phyloP scores from a whole-genome alignment of 2,113 vertebrate species.

The Spilogale gracilis region DNA sequence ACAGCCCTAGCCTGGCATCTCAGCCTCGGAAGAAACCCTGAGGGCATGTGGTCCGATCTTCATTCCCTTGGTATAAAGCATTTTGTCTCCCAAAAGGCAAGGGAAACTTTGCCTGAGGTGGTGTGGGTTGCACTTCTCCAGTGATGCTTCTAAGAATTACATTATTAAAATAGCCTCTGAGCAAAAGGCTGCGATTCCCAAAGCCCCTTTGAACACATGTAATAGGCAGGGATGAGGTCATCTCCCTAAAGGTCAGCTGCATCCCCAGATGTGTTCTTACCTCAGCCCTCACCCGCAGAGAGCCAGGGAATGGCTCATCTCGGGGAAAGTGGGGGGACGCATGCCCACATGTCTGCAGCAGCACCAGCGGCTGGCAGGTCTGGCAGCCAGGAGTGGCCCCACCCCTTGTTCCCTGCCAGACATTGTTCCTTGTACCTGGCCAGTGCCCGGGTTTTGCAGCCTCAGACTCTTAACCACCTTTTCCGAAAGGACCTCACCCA shows the following conservation, averaged over 20 bases:
- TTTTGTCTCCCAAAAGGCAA: not conserved
- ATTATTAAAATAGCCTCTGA: conserved; percentile 71
- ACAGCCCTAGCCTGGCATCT: not conserved
- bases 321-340: conserved; percentile 46
- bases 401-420: conserved; percentile 74
- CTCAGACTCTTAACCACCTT: conserved; percentile 79
- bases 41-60: not conserved
- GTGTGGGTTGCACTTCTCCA: conserved; percentile 11
- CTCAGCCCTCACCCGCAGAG: conserved; percentile 59
- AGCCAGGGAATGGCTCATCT: conserved; percentile 62
- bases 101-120: conserved; percentile 15
- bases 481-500: conserved; percentile 81
- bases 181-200: conserved; percentile 57
- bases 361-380: conserved; percentile 63
- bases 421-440: conserved; percentile 80
- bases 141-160: conserved; percentile 55
- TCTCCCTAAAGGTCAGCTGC: conserved; percentile 67
- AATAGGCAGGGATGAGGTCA: conserved; percentile 73
- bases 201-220: conserved; percentile 61
- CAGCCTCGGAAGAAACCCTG: not conserved
- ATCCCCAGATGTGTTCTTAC: conserved; percentile 73
- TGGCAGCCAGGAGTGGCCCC: conserved; percentile 59
- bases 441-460: conserved; percentile 66
- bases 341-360: conserved; percentile 41
- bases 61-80: not conserved